Percentiles rank a stretch among this genome's conserved stretches.
phyloP scores from a whole-genome alignment of 2,888 invertebrate species.

The Eupithecia insigniata region DNA sequence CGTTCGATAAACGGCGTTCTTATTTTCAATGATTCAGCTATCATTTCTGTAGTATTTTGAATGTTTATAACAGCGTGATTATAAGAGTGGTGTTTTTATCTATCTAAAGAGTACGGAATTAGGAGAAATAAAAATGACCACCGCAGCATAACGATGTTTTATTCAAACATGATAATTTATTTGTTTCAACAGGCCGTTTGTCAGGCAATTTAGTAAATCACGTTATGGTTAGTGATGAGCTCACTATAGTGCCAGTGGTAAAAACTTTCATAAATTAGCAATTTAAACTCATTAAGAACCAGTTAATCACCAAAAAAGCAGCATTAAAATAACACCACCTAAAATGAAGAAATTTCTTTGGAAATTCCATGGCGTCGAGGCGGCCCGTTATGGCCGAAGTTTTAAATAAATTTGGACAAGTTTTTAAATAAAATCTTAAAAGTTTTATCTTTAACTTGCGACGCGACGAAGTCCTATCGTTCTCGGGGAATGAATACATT shows the following conservation, averaged over 20 bases:
- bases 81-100: background rate
- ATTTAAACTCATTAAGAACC: constrained; percentile 19
- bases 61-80: background rate
- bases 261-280: constrained; percentile 19
- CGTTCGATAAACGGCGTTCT: background rate
- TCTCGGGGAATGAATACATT: constrained; percentile 41
- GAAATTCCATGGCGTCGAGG: constrained; percentile 22
- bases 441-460: constrained; percentile 75
- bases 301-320: constrained; percentile 18
- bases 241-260: background rate
- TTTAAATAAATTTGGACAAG: constrained; percentile 59
- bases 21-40: background rate
- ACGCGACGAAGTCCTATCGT: constrained; percentile 63
- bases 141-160: constrained; percentile 5
- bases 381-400: constrained; percentile 68
- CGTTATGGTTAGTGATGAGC: background rate
- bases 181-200: constrained; percentile 3
- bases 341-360: constrained; percentile 25
- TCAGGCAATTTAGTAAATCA: constrained; percentile 13
- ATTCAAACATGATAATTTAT: constrained; percentile 14
- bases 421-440: constrained; percentile 75
- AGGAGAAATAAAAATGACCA: background rate
- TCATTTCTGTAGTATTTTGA: background rate
- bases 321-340: constrained; percentile 14
- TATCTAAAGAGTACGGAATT: background rate